Evolutionary conservation across 2,797 vertebrate genomes (phyloP).

Genomic region (Semaprochilodus insignis): DNA sequence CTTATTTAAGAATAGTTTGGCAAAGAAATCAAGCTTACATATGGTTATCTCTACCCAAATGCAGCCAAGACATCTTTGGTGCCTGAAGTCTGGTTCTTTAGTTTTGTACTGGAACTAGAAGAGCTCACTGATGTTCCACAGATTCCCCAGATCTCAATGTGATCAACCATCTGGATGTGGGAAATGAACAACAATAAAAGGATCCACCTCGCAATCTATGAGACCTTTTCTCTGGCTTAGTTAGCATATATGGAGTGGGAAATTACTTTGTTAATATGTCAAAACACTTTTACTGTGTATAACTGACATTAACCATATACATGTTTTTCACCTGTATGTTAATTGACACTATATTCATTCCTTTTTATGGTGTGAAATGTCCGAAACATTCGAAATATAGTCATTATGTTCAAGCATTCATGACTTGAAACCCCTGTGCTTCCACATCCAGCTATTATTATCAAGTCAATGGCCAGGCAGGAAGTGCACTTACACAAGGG

Average conservation of each 20-base stretch:
- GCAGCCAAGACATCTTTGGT: not conserved
- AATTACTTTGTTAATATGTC: not conserved
- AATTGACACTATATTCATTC: too few relatives aligned
- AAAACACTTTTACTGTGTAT: too few relatives aligned
- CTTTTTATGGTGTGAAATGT: not conserved
- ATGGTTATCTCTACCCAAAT: not conserved
- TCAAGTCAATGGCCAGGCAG: conserved; percentile 39
- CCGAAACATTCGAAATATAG: not conserved
- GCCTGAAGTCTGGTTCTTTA: not conserved
- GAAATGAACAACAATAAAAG: too few relatives aligned
- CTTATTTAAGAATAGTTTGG: not conserved
- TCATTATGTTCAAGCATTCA: too few relatives aligned
- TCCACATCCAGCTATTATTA: conserved; percentile 31
- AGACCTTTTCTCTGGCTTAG: not conserved
- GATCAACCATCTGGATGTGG: too few relatives aligned
- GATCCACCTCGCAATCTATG: too few relatives aligned
- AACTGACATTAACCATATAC: too few relatives aligned
- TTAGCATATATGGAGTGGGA: not conserved
- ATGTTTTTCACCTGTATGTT: too few relatives aligned
- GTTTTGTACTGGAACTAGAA: not conserved
- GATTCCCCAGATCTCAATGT: too few relatives aligned
- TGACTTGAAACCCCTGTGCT: not conserved
- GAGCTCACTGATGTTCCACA: too few relatives aligned
- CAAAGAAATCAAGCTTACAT: not conserved
- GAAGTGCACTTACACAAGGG: conserved; percentile 40